phyloP scores from a whole-genome alignment of 2,113 vertebrate species.

The Toxotes jaculatrix region DNA sequence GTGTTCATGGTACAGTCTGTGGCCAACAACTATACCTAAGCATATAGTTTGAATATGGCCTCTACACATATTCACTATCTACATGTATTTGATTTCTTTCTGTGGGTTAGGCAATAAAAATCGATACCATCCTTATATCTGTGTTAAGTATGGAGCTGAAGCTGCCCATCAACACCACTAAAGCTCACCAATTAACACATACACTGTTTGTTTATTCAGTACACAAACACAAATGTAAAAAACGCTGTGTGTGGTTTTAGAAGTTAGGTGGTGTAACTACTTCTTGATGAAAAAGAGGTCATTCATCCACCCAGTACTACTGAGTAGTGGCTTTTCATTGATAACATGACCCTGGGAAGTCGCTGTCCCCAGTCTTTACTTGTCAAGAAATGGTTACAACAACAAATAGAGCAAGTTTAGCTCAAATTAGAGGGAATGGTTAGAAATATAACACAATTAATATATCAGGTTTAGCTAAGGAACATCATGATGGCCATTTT shows the following conservation, averaged over 20 bases:
- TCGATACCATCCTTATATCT: not conserved
- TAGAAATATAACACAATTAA: not conserved
- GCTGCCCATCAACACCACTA: too few relatives aligned
- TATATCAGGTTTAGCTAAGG: not conserved
- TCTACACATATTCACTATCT: not conserved
- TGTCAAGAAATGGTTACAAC: not conserved
- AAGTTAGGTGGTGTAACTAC: not conserved
- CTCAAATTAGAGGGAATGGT: not conserved
- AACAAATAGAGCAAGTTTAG: not conserved
- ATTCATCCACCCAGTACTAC: not conserved
- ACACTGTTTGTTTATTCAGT: not conserved
- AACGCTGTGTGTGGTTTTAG: not conserved
- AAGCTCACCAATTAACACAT: too few relatives aligned
- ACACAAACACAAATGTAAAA: slow-evolving; percentile 1
- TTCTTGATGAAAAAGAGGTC: not conserved
- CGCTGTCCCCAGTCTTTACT: not conserved
- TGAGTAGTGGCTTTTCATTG: slow-evolving; percentile 4
- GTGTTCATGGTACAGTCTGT: slow-evolving; percentile 8
- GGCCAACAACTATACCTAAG: not conserved
- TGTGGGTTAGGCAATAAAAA: not conserved
- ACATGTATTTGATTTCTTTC: not conserved
- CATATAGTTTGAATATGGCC: not conserved
- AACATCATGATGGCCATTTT: too few relatives aligned
- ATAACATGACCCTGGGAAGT: not conserved
- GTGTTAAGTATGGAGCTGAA: not conserved